Evolutionary conservation across 2,888 invertebrate genomes (phyloP).

Genomic region (Drosophila yooni): DNA sequence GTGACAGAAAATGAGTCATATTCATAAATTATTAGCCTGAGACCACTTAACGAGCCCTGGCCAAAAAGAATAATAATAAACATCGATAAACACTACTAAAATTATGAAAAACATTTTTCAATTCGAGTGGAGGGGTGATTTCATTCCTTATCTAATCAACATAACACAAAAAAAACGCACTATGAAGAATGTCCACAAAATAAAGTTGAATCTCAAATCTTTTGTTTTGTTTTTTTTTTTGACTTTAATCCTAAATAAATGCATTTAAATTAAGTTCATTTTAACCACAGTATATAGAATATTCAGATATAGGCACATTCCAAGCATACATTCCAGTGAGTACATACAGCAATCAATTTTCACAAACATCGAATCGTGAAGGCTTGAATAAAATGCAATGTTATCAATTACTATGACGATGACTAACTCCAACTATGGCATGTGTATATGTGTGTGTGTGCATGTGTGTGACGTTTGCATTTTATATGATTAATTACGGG

Average conservation of each 20-base stretch:
- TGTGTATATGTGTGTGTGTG: neutral
- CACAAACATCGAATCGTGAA: neutral
- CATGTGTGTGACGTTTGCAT: neutral
- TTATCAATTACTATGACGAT: conserved; percentile 36
- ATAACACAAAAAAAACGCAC: neutral
- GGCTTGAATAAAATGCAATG: conserved; percentile 25
- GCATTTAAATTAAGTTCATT: neutral
- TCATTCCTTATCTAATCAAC: conserved; percentile 24
- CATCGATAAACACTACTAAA: conserved; percentile 10
- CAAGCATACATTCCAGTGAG: neutral
- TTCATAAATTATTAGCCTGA: conserved; percentile 14
- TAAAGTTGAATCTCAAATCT: neutral
- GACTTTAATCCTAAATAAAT: neutral
- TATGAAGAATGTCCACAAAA: neutral
- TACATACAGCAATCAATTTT: conserved; percentile 11
- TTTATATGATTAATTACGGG: neutral
- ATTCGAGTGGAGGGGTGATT: neutral
- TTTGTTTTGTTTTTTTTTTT: neutral
- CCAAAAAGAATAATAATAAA: conserved; percentile 1
- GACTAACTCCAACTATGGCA: conserved; percentile 13
- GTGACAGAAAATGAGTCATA: conserved; percentile 49
- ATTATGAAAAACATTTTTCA: neutral
- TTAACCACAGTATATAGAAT: neutral
- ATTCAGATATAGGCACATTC: neutral
- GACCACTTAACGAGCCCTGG: conserved; percentile 2